Evolutionary conservation across 1,140 invertebrate species (phyloP).

Genomic region (Stegodyphus dumicola): DNA sequence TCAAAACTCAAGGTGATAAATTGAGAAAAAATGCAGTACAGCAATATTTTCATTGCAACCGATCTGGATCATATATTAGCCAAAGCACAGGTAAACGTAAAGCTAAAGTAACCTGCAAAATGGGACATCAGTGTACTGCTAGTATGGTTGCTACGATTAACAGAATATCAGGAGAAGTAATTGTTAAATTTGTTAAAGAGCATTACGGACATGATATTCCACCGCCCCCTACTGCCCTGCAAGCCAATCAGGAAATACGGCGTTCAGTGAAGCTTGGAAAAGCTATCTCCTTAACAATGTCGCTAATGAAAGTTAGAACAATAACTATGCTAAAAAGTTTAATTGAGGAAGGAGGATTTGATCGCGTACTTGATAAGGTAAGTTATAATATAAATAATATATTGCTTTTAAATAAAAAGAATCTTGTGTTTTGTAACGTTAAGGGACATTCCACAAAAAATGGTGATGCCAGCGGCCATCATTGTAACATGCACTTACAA

Average conservation of each 20-base stretch:
- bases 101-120: slow-evolving; percentile 51
- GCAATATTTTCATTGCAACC: slow-evolving; percentile 55
- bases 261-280: slow-evolving; percentile 45
- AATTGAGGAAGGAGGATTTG: slow-evolving; percentile 66
- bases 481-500: too few species aligned
- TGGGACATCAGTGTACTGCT: slow-evolving; percentile 52
- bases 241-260: slow-evolving; percentile 39
- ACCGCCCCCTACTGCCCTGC: slow-evolving; percentile 43
- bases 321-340: slow-evolving; percentile 51
- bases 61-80: slow-evolving; percentile 52
- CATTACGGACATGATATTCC: slow-evolving; percentile 56
- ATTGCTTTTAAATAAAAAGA: not conserved
- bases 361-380: slow-evolving; percentile 71
- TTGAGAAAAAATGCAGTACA: slow-evolving; percentile 56
- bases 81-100: slow-evolving; percentile 53
- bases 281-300: slow-evolving; percentile 46
- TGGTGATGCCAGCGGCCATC: slow-evolving; percentile 18
- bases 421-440: not conserved
- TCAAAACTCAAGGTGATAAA: slow-evolving; percentile 55
- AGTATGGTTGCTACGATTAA: slow-evolving; percentile 55
- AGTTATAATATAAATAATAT: slow-evolving; percentile 51
- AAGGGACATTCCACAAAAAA: slow-evolving; percentile 47
- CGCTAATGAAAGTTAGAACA: slow-evolving; percentile 48
- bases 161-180: slow-evolving; percentile 45
- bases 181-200: slow-evolving; percentile 55